These are phyloP conservation scores for Siderastrea radians DNA, from an alignment of 92 coral and sea anemone species.

Conservation along the genomic window DNA sequence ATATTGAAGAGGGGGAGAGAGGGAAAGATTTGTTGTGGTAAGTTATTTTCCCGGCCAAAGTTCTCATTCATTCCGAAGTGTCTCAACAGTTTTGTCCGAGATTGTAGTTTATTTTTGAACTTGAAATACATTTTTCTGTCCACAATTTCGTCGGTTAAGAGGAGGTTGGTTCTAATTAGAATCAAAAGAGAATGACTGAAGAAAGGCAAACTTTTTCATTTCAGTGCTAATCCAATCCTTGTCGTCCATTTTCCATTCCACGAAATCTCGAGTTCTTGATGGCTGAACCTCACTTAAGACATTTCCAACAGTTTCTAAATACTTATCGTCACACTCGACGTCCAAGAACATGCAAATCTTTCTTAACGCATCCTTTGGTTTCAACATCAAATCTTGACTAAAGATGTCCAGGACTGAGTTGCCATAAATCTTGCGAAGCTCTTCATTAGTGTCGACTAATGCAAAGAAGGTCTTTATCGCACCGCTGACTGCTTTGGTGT, in stretches of 20 bases:
- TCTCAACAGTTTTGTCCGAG: too few species aligned
- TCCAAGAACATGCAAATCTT: constrained; percentile 57
- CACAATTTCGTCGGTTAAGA: background rate
- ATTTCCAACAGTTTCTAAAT: constrained; percentile 32
- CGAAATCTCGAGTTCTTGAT: constrained; percentile 16
- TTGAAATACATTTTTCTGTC: too few species aligned
- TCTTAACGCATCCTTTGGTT: constrained; percentile 37
- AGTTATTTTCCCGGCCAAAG: too few species aligned
- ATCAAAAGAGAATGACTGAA: constrained; percentile 13
- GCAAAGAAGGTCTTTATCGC: constrained; percentile 4
- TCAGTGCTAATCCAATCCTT: constrained; percentile 21
- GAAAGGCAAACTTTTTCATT: constrained; percentile 44
- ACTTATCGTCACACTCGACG: constrained; percentile 45
- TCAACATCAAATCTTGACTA: constrained; percentile 28
- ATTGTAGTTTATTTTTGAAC: too few species aligned
- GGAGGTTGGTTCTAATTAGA: background rate
- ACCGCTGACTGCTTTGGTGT: background rate
- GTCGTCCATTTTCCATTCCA: constrained; percentile 32
- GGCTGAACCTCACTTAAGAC: background rate
- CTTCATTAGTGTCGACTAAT: constrained; percentile 20
- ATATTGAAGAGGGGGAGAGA: too few species aligned
- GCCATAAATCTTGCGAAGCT: constrained; percentile 42
- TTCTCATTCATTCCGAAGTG: too few species aligned
- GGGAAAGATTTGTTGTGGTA: too few species aligned
- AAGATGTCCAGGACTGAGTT: constrained; percentile 46